Evolutionary conservation across 2,888 invertebrate genomes (phyloP), one percentile per base, ranked within the genome.

Genomic region (Aphidoletes aphidimyza): DNA sequence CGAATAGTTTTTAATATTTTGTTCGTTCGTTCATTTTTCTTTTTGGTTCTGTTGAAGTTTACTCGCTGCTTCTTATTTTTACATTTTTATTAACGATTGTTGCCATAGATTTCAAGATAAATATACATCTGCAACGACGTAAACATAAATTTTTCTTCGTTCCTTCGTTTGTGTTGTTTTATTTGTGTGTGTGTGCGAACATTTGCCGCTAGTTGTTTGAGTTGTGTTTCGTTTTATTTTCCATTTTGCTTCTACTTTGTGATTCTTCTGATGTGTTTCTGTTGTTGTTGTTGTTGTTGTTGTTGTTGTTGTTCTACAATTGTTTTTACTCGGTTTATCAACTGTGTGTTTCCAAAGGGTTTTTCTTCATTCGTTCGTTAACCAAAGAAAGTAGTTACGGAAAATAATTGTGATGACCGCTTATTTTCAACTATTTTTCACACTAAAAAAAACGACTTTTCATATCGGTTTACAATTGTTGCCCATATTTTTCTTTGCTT

Each of bases 111-210:
- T 69, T 34, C 54, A 54, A 54, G 26, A 54, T 54, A 54, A 54
- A 54, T 54, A 30, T 34, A 69, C 69, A 69, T 69, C 69, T 69
- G 69, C 69, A 69, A 69, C 69, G 69, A 69, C 69, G 69, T 34
- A 69, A 69, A 69, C 69, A 69, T 69, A 69, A 69, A 54, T 54
- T 54, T 54, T 54, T 22, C 1, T 69, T 69, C 69, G 69, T 69
- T 69, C n/a, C n/a, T n/a, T 69, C 69, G 69, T 69, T 69, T 69
- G 14, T 69, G 26, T 69, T 30, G 14, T 69, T 69, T 14, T 69
- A 2, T 30, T 5, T 30, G 30, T 69, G 69, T 69, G 34, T 30
- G 14, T 30, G 34, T 11, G n/a, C 30, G 30, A 30, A 30, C 30
- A 30, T 34, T 34, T 69, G 69, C n/a, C 30, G 30, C 17, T 69